These are phyloP conservation scores for Schizopygopsis malacanthus DNA, from an alignment of 2,797 vertebrate genomes.

Conservation along the genomic window DNA sequence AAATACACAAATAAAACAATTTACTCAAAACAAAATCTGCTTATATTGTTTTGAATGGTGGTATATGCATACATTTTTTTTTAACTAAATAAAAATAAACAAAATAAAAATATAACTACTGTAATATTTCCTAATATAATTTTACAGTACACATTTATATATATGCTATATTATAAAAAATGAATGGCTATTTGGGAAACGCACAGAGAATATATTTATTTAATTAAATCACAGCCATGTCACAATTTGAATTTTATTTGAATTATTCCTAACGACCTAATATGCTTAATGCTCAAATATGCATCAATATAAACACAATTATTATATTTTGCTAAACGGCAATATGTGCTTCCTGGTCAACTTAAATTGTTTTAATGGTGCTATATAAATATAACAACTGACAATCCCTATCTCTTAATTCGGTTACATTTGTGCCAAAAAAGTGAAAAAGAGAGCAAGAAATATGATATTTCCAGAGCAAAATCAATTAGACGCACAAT, in stretches of 20 bases:
- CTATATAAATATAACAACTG: background rate
- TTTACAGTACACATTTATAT: no score
- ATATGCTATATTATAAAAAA: background rate
- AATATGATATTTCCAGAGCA: background rate
- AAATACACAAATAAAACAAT: background rate
- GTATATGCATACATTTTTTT: background rate
- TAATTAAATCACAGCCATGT: background rate
- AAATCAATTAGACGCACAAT: constrained; percentile 9
- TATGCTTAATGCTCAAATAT: background rate
- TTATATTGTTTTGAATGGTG: background rate
- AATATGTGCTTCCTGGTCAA: background rate
- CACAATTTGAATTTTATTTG: background rate
- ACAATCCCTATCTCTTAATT: background rate
- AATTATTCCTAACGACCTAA: background rate
- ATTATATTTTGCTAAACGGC: background rate
- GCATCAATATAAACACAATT: background rate
- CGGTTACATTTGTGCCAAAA: background rate
- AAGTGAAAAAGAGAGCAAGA: background rate
- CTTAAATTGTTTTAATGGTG: background rate
- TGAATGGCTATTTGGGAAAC: background rate
- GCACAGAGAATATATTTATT: background rate
- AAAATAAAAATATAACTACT: background rate
- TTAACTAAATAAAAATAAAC: background rate
- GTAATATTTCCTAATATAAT: background rate
- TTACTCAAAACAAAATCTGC: background rate